Conservation (phyloP, 2,113 vertebrate species). For the Megaceryle maxima region DNA sequence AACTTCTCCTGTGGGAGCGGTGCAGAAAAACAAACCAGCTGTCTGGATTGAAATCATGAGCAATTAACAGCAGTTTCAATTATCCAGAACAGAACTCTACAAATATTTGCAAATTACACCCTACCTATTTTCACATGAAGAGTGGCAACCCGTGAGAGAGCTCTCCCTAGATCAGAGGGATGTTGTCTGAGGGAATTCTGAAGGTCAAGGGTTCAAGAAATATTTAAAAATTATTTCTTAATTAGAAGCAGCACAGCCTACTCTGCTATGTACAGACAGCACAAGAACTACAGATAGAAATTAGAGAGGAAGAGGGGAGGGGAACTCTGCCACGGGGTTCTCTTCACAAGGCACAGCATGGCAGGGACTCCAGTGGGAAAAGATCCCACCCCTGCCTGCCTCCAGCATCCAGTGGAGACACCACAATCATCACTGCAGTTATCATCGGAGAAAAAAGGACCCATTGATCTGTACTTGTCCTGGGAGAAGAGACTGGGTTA, state of each 20-base stretch:
- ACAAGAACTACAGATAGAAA: neutral
- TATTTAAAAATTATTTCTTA: slow-evolving; percentile 7
- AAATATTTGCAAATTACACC: slow-evolving; percentile 35
- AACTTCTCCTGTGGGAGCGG: neutral
- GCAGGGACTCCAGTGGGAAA: neutral
- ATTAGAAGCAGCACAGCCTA: slow-evolving; percentile 15
- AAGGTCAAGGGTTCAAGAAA: slow-evolving; percentile 2
- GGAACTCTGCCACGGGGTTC: neutral
- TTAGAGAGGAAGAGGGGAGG: neutral
- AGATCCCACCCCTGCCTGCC: neutral
- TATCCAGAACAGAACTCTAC: slow-evolving; percentile 9
- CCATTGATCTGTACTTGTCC: neutral
- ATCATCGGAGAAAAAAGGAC: neutral
- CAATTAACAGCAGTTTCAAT: slow-evolving; percentile 47
- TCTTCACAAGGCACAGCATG: accelerated
- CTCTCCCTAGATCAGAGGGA: neutral
- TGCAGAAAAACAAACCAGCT: slow-evolving; percentile 45
- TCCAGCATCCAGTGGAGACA: neutral
- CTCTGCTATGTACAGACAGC: neutral
- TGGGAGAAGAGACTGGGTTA: neutral
- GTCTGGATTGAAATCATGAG: slow-evolving; percentile 42
- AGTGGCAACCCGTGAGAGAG: neutral
- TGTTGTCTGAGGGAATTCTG: neutral
- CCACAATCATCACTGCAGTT: neutral
- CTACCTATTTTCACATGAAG: slow-evolving; percentile 22